Evolutionary conservation across 2,113 vertebrate species (phyloP), one percentile per base, ranked within the genome.

Genomic region (Rhinolophus ferrumequinum): DNA sequence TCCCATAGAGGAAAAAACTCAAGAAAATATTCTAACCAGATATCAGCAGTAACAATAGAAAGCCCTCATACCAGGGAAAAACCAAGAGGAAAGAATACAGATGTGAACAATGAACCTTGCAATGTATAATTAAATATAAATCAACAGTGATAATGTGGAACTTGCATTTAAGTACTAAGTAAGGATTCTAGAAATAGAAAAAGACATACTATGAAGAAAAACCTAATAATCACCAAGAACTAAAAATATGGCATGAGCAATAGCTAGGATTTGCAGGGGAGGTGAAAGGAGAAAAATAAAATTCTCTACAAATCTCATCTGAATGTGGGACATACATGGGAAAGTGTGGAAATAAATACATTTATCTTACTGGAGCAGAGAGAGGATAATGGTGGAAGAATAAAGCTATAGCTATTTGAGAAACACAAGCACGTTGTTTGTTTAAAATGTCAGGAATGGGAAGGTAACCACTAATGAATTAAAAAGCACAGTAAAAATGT

Each of bases 21-120:
- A 93, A 94, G 79, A 38, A 93, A 84, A 95, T 77, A 79, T 24
- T 93, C 66, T 85, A 94, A 88, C 21, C 26, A 94, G 96, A 33
- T 84, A 90, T 79, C 21, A 93, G 41, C 6, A 60, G 11, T 70
- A 94, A 80, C 26, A 69, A 58, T 72, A 73, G 66, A 87, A 93
- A 93, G 41, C 54, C 66, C 50, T 97, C 8, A 84, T 85, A 26
- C 69, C 52, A 66, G 14, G 60, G 54, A 79, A 97, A 77, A 47
- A 67, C 22, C 58, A 84, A 87, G 13, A 88, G 54, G 82, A 93
- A 92, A 81, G 58, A 91, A 58, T 52, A 81, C 13, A 76, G 54
- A 41, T 80, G 58, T 83, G 64, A 88, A 93, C 80, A 88, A 64
- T 33, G 44, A 67, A 56, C n/a, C 11, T 41, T 87, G 26, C 18